A percentile compares a stretch with the other conserved stretches of the same genome.
Conservation (phyloP, 2,113 vertebrate genomes). For the Monarcha castaneiventris region DNA sequence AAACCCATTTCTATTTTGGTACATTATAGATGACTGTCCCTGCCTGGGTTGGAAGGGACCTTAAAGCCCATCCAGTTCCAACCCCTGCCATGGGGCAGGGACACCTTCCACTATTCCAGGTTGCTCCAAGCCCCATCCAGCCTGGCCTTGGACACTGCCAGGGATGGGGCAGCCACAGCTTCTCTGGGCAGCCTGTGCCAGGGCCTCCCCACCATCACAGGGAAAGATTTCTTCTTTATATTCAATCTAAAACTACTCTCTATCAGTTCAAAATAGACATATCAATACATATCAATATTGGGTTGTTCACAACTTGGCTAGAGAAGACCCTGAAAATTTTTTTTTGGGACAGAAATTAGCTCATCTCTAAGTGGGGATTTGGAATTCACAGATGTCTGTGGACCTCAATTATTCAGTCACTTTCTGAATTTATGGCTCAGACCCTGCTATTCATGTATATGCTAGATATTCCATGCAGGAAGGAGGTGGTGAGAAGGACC, state of each 20-base stretch:
- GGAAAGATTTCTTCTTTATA: neutral
- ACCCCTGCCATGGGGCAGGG: neutral
- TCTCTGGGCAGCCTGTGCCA: neutral
- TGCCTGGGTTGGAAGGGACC: neutral
- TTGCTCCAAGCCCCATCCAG: neutral
- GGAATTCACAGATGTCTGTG: neutral
- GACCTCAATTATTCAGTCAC: neutral
- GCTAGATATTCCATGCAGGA: neutral
- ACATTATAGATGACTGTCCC: neutral
- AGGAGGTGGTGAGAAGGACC: neutral
- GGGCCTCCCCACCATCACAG: neutral
- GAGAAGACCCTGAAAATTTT: neutral
- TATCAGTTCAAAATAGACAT: neutral
- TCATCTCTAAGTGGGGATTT: neutral
- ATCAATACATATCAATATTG: neutral
- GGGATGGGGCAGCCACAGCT: neutral
- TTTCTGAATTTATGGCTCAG: neutral
- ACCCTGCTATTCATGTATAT: neutral
- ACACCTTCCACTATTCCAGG: rapidly evolving
- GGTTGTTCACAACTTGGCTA: neutral
- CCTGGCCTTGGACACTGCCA: neutral
- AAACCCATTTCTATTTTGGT: neutral
- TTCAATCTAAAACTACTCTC: neutral
- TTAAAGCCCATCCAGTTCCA: neutral
- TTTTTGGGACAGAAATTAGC: neutral